These are phyloP conservation scores for Anoncus sp. DNA, from an alignment of 2,888 invertebrate genomes.

Conservation along the genomic window DNA sequence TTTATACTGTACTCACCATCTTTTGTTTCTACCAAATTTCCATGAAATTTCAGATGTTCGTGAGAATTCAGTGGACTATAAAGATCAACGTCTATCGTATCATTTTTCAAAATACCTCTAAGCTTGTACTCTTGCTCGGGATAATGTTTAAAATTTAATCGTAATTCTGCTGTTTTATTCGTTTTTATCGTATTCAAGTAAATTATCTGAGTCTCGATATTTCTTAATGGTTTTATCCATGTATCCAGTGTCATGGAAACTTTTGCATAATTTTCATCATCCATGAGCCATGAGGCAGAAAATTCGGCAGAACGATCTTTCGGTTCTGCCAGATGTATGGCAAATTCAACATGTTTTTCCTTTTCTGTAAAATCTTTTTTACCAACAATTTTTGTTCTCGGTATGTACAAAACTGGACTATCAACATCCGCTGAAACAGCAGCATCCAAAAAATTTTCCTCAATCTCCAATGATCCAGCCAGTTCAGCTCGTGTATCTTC, in stretches of 20 bases:
- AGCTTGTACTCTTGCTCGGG: slow-evolving; percentile 71
- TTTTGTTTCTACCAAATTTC: slow-evolving; percentile 64
- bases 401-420: slow-evolving; percentile 87
- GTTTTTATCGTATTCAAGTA: slow-evolving; percentile 72
- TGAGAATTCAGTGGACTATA: slow-evolving; percentile 67
- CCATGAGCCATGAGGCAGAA: slow-evolving; percentile 78
- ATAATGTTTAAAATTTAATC: slow-evolving; percentile 69
- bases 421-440: slow-evolving; percentile 86
- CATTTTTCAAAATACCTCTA: slow-evolving; percentile 65
- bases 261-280: slow-evolving; percentile 74
- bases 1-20: slow-evolving; percentile 65
- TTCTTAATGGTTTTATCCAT: slow-evolving; percentile 80
- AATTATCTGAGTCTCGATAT: slow-evolving; percentile 73
- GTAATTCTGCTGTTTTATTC: slow-evolving; percentile 69
- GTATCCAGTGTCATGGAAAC: slow-evolving; percentile 77
- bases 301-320: slow-evolving; percentile 73
- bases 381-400: slow-evolving; percentile 87
- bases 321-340: slow-evolving; percentile 85
- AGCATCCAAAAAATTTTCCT: slow-evolving; percentile 87
- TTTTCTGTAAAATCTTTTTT: slow-evolving; percentile 88
- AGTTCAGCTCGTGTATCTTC: slow-evolving; percentile 84
- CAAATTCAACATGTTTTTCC: slow-evolving; percentile 87
- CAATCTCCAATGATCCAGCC: slow-evolving; percentile 86
- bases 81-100: slow-evolving; percentile 67
- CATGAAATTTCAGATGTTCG: slow-evolving; percentile 72